Evolutionary conservation across 2,113 vertebrate species (phyloP), one percentile per base, ranked within the genome.

Genomic region (Rhabdomys dilectus): DNA sequence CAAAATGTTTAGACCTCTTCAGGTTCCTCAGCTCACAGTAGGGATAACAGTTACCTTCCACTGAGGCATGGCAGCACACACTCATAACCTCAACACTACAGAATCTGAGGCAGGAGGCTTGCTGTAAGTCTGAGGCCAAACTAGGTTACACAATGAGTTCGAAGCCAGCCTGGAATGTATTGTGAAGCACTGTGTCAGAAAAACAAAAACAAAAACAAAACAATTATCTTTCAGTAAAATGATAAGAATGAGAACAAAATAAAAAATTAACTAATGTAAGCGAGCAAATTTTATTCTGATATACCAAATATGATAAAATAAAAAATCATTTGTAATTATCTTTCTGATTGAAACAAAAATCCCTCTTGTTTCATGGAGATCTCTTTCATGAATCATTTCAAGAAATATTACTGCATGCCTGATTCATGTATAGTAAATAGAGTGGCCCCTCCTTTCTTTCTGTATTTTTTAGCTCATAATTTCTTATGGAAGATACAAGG

Each of bases 11-110:
- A 31, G n/a, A 26, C 7, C n/a, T 64, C 31, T 91, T 90, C 68
- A 73, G 16, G 91, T 96, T 94, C 36, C 17, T 93, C 29, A n/a
- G 88, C 77, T 92, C 48, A 51, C 81, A 87, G 77, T 48, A 45
- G 45, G 39, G 21, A 72, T 77, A 70, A 53, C 45, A 88, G 5
- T 72, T 9, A 26, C 22, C 64, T n/a, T 70, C 4, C 39, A n/a
- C 21, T 11, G 15, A 51, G 62, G 3, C 31, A 2, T 8, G 31
- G 45, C 5, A 29, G 31, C 29, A 42, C 19, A 36, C 21, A 51
- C 31, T 10, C 36, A 21, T 4, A 51, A 70, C 21, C 34, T 5
- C 45, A 88, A 6, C 34, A n/a, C 39, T 53, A 34, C 7, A 53
- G 45, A 26, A 31, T 12, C 66, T 53, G 34, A 53, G 66, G 42